A percentile compares a stretch with the other conserved stretches of the same genome.
phyloP scores from a whole-genome alignment of 1,140 invertebrate genomes.

The Artemia franciscana region DNA sequence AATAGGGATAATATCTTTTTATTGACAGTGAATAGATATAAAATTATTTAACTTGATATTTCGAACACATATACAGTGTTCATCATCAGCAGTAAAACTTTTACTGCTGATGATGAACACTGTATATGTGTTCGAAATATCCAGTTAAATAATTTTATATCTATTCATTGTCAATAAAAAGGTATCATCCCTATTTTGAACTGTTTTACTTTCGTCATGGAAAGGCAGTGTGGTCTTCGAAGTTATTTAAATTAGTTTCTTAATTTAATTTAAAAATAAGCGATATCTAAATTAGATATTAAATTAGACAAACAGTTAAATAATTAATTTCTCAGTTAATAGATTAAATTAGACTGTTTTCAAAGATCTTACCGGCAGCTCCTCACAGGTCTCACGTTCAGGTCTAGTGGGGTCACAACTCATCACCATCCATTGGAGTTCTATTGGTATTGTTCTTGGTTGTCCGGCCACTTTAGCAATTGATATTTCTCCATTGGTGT shows the following conservation, averaged over 20 bases:
- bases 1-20: not conserved
- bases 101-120: no score
- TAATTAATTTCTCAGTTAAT: not conserved
- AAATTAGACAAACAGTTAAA: no score
- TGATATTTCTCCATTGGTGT: conserved; percentile 37
- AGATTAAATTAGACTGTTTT: not conserved
- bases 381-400: conserved; percentile 39
- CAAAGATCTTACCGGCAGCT: conserved; percentile 38
- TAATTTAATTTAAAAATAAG: not conserved
- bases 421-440: conserved; percentile 54
- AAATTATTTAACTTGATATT: no score
- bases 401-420: conserved; percentile 48
- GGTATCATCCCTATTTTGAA: no score
- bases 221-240: no score
- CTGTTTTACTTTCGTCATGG: no score
- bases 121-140: no score
- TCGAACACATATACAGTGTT: no score
- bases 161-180: no score
- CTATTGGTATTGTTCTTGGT: conserved; percentile 35
- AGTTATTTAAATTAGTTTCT: not conserved
- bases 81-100: no score
- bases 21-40: no score
- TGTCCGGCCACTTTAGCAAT: conserved; percentile 32
- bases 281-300: not conserved
- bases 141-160: no score